A percentile compares a stretch with the other conserved stretches of the same genome.
Evolutionary conservation across 2,888 invertebrate species (phyloP).

Genomic region (Galeopsomyia nigrocyanea): DNA sequence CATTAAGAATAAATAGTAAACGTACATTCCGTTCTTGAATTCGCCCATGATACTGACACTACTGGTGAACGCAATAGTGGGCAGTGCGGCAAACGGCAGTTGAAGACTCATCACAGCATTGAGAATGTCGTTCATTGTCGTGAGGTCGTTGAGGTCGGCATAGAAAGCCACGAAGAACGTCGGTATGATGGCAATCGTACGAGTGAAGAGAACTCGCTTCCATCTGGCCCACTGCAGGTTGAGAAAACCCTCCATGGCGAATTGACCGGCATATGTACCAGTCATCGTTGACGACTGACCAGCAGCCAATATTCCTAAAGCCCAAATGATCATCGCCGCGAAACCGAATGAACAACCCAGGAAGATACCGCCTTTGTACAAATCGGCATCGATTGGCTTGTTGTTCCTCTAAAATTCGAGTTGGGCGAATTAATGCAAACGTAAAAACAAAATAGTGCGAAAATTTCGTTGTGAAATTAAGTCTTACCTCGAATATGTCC

Average conservation of each 20-base stretch:
- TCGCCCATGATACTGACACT: constrained; percentile 85
- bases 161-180: constrained; percentile 81
- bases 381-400: constrained; percentile 74
- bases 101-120: constrained; percentile 91
- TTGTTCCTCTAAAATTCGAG: constrained; percentile 51
- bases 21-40: constrained; percentile 85
- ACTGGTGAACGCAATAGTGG: constrained; percentile 89
- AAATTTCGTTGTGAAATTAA: background rate
- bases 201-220: constrained; percentile 87
- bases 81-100: constrained; percentile 88
- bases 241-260: constrained; percentile 90
- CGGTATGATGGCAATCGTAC: constrained; percentile 84
- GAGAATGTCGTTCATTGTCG: constrained; percentile 86
- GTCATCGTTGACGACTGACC: constrained; percentile 90
- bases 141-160: constrained; percentile 78
- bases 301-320: constrained; percentile 84
- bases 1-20: constrained; percentile 47
- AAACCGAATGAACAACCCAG: constrained; percentile 83
- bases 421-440: too few relatives aligned
- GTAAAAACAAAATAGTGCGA: too few relatives aligned
- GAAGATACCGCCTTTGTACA: constrained; percentile 82
- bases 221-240: constrained; percentile 88
- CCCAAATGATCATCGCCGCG: constrained; percentile 88
- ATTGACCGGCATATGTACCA: constrained; percentile 87
- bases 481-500: constrained; percentile 68